Conservation (phyloP, 1,140 invertebrate genomes). For the Paramacrobiotus metropolitanus region DNA sequence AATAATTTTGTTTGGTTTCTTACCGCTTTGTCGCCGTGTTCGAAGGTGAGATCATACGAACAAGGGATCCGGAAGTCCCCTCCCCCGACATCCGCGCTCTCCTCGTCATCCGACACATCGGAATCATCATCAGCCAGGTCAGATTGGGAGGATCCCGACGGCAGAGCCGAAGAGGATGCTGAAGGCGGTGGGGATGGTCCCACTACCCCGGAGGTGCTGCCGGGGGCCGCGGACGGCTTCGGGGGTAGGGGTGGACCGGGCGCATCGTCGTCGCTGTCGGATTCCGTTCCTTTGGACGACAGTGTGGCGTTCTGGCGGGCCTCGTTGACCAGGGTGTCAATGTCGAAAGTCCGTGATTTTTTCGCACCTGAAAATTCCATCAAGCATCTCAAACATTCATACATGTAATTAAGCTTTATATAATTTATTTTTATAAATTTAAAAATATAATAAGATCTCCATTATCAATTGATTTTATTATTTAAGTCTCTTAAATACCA, state of each 20-base stretch:
- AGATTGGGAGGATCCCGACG: constrained; percentile 11
- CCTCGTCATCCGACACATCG: constrained; percentile 8
- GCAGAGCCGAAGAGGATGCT: background rate
- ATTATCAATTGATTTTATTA: no score
- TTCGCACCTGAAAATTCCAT: constrained; percentile 12
- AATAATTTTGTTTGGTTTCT: constrained; percentile 12
- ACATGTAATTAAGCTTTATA: no score
- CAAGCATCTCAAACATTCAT: no score
- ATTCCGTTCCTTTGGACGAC: constrained; percentile 1
- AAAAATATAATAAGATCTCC: no score
- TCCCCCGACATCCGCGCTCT: constrained; percentile 12
- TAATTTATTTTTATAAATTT: no score
- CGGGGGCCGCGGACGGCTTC: background rate
- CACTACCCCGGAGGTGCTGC: background rate
- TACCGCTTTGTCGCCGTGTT: constrained; percentile 60
- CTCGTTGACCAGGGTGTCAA: constrained; percentile 24
- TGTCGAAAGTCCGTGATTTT: constrained; percentile 25
- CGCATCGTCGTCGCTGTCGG: constrained; percentile 8
- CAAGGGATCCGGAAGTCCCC: constrained; percentile 38
- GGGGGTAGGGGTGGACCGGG: background rate
- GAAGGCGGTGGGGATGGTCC: background rate
- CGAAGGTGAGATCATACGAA: constrained; percentile 51
- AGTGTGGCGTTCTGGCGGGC: constrained; percentile 19
- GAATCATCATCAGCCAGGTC: constrained; percentile 11
- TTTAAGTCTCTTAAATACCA: no score